phyloP scores from a whole-genome alignment of 2,113 vertebrate species.

The Xerus inauris region DNA sequence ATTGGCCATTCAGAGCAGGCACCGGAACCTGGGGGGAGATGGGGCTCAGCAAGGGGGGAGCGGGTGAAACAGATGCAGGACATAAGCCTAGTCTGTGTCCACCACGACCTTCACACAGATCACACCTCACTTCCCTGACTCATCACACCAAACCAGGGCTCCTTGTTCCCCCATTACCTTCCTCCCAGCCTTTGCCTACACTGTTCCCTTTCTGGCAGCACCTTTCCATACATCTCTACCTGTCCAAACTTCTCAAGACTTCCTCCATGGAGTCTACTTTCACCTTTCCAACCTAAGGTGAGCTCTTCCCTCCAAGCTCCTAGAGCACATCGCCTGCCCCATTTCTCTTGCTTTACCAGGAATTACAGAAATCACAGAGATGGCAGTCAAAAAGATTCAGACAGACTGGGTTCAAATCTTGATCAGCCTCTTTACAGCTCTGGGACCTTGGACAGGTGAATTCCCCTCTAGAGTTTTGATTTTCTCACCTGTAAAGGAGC shows the following conservation, averaged over 20 bases:
- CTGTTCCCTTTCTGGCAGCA: background rate
- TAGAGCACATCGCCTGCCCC: background rate
- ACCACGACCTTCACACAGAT: conserved; percentile 49
- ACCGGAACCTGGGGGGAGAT: conserved; percentile 27
- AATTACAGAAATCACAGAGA: background rate
- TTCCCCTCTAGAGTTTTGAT: background rate
- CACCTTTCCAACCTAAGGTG: background rate
- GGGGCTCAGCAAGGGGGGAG: background rate
- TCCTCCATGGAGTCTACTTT: background rate
- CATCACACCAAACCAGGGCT: background rate
- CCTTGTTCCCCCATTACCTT: background rate
- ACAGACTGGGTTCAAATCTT: background rate
- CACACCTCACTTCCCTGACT: conserved; percentile 9
- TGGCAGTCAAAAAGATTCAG: background rate
- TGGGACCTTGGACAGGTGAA: background rate
- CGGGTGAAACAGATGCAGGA: background rate
- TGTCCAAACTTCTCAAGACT: background rate
- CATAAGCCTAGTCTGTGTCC: background rate
- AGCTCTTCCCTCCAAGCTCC: background rate
- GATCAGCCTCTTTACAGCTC: background rate
- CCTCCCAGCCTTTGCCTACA: background rate
- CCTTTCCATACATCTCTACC: background rate
- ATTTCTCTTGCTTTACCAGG: background rate
- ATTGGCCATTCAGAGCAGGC: conserved; percentile 82
- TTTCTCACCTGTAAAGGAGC: background rate